Percentiles rank a stretch among this genome's conserved stretches.
phyloP scores from a whole-genome alignment of 2,797 vertebrate species.

The Hypotaenidia okinawae region DNA sequence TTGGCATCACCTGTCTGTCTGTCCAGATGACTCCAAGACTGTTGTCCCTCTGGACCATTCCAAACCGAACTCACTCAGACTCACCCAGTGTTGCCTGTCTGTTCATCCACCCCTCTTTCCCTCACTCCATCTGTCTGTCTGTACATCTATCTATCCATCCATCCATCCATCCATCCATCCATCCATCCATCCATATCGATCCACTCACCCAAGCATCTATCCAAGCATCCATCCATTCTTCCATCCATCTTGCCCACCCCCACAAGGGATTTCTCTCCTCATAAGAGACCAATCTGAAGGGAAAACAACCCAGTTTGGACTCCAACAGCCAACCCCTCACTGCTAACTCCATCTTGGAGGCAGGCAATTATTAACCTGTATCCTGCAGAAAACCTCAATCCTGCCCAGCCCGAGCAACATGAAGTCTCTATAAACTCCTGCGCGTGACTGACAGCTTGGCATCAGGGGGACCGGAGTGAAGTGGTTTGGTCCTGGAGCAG shows the following conservation, averaged over 20 bases:
- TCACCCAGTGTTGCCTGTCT: background rate
- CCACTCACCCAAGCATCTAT: too few species aligned
- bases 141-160: too few species aligned
- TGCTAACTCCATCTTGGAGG: background rate
- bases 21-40: rapidly evolving
- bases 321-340: background rate
- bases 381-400: background rate
- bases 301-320: background rate
- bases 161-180: too few species aligned
- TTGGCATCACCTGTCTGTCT: rapidly evolving
- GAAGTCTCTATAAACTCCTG: background rate
- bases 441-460: background rate
- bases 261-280: background rate
- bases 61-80: background rate
- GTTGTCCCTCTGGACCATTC: rapidly evolving
- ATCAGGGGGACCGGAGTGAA: background rate
- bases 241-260: background rate
- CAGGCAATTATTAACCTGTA: background rate
- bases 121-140: too few species aligned
- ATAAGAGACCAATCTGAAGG: rapidly evolving
- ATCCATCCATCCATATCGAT: too few species aligned
- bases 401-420: background rate
- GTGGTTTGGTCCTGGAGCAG: background rate
- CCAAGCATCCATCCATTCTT: too few species aligned
- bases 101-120: rapidly evolving